Percentiles rank a stretch among this genome's conserved stretches.
These are phyloP conservation scores for Ceratosolen solmsi DNA, from an alignment of 1,140 invertebrate genomes.

Conservation along the genomic window DNA sequence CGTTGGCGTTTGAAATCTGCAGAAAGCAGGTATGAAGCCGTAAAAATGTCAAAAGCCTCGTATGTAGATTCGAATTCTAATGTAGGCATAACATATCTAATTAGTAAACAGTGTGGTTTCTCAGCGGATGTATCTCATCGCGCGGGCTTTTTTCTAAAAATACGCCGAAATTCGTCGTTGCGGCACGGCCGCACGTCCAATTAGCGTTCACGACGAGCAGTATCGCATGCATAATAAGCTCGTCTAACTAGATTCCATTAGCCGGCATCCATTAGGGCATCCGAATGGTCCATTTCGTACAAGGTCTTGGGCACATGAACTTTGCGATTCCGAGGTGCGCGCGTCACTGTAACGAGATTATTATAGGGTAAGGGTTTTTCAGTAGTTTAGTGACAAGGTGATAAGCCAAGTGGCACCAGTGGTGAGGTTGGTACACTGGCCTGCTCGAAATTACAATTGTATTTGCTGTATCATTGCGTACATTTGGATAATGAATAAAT, in stretches of 20 bases:
- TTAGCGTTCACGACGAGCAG: constrained; percentile 32
- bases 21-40: not conserved
- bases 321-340: not conserved
- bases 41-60: constrained; percentile 13
- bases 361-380: no score
- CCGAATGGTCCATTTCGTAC: constrained; percentile 20
- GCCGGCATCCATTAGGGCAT: constrained; percentile 8
- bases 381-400: no score
- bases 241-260: constrained; percentile 51
- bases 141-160: constrained; percentile 22
- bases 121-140: not conserved
- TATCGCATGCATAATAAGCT: constrained; percentile 49
- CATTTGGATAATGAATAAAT: no score
- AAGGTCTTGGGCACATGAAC: not conserved
- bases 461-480: no score
- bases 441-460: no score
- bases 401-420: no score
- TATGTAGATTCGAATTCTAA: constrained; percentile 9
- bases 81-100: constrained; percentile 14
- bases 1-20: not conserved
- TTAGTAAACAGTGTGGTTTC: constrained; percentile 8
- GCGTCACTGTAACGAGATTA: not conserved
- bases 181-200: constrained; percentile 27
- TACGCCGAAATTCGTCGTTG: constrained; percentile 13
- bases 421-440: no score